Evolutionary conservation across 1,140 invertebrate genomes (phyloP).

Genomic region (Parapsyche elsis): DNA sequence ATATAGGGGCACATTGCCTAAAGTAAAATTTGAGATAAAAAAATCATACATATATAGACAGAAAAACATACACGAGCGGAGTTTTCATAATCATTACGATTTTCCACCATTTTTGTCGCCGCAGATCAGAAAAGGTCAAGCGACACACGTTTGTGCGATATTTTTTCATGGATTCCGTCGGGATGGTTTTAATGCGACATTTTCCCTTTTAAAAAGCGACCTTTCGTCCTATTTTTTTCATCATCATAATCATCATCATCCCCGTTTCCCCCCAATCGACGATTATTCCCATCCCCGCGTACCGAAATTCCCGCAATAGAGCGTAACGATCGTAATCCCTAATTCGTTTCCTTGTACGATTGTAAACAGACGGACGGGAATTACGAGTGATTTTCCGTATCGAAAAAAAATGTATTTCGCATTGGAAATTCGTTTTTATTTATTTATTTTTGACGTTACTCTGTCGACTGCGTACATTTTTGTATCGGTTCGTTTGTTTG

Average conservation of each 20-base stretch:
- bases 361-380: neutral
- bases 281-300: constrained; percentile 39
- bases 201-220: constrained; percentile 38
- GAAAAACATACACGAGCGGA: neutral
- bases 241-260: neutral
- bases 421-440: constrained; percentile 3
- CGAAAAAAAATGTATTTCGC: no score
- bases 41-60: neutral
- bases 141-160: constrained; percentile 49
- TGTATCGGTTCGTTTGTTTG: neutral
- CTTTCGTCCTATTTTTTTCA: neutral
- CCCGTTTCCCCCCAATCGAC: constrained; percentile 34
- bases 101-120: constrained; percentile 22
- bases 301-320: constrained; percentile 38
- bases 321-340: neutral
- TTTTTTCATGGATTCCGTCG: constrained; percentile 50
- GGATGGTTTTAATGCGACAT: constrained; percentile 48
- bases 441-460: neutral
- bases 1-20: constrained; percentile 33
- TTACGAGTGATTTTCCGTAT: neutral
- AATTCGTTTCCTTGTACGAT: constrained; percentile 27
- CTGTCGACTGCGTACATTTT: no score
- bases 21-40: constrained; percentile 16
- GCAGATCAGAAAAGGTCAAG: constrained; percentile 45
- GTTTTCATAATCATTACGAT: constrained; percentile 48